Percentiles rank a stretch among this genome's conserved stretches.
Evolutionary conservation across 2,888 invertebrate species (phyloP).

Genomic region (Polyommatus iphigenia): DNA sequence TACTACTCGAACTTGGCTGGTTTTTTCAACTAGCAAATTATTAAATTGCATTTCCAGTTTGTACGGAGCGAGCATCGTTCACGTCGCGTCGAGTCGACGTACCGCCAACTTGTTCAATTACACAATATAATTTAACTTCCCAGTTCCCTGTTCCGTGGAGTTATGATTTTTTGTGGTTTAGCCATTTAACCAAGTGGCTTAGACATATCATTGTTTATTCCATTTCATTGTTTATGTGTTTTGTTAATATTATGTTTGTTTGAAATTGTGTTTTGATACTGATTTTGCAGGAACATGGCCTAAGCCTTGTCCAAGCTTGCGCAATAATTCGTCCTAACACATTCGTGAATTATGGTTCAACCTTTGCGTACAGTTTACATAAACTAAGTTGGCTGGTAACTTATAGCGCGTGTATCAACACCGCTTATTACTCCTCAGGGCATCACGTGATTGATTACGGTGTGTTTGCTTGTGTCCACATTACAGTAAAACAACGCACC

Average conservation of each 20-base stretch:
- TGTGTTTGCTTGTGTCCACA: background rate
- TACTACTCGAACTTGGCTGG: no score
- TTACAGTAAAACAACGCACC: no score
- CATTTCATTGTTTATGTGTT: background rate
- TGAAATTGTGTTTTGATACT: no score
- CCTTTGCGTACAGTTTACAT: background rate
- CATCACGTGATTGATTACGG: background rate
- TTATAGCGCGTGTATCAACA: background rate
- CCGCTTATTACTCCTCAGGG: background rate
- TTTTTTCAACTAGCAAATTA: background rate
- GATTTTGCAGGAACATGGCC: no score
- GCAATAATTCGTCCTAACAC: no score
- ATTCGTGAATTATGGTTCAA: no score
- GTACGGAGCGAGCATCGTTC: background rate
- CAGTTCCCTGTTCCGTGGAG: background rate
- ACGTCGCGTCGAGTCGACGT: background rate
- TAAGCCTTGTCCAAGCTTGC: no score
- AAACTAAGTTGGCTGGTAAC: background rate
- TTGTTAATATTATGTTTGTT: no score
- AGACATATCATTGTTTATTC: background rate
- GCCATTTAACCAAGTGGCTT: background rate
- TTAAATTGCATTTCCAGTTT: background rate
- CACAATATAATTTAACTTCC: background rate
- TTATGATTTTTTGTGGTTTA: background rate
- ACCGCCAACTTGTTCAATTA: slow-evolving; percentile 3